Conservation (phyloP, 2,888 invertebrate species). For the Mimumesa dahlbomi region DNA sequence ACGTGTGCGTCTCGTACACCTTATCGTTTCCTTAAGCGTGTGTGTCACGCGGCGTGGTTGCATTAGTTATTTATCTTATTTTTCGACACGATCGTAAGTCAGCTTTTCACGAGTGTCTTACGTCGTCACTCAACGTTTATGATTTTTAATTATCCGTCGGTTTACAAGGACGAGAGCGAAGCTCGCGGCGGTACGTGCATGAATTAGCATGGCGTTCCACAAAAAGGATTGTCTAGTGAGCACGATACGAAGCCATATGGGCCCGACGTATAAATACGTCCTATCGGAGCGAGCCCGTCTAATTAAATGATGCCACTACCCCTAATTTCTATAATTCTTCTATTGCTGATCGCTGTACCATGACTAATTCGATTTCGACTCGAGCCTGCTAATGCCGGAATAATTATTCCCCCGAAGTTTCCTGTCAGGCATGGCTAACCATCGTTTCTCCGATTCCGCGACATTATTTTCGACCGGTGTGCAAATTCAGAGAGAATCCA, state of each 20-base stretch:
- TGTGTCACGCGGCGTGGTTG: no score
- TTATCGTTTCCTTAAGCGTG: no score
- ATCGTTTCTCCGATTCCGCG: neutral
- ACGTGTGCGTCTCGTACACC: no score
- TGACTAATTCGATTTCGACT: slow-evolving; percentile 68
- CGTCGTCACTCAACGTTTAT: no score
- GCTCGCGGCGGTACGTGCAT: neutral
- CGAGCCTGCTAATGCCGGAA: slow-evolving; percentile 20
- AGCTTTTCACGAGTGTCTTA: no score
- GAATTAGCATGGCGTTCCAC: neutral
- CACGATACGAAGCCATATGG: slow-evolving; percentile 33
- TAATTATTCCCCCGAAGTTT: slow-evolving; percentile 34
- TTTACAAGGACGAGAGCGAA: no score
- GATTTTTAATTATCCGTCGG: no score
- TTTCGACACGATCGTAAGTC: no score
- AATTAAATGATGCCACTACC: slow-evolving; percentile 73
- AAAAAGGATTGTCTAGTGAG: slow-evolving; percentile 20
- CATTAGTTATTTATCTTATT: no score
- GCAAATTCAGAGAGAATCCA: neutral
- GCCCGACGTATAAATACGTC: neutral
- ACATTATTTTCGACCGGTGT: neutral
- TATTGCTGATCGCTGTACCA: slow-evolving; percentile 63
- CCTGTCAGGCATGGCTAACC: no score
- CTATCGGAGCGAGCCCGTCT: slow-evolving; percentile 33
- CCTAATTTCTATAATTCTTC: slow-evolving; percentile 72